phyloP scores from a whole-genome alignment of 53 echinoderm and acorn worm species.

The Hippasteria phrygiana region DNA sequence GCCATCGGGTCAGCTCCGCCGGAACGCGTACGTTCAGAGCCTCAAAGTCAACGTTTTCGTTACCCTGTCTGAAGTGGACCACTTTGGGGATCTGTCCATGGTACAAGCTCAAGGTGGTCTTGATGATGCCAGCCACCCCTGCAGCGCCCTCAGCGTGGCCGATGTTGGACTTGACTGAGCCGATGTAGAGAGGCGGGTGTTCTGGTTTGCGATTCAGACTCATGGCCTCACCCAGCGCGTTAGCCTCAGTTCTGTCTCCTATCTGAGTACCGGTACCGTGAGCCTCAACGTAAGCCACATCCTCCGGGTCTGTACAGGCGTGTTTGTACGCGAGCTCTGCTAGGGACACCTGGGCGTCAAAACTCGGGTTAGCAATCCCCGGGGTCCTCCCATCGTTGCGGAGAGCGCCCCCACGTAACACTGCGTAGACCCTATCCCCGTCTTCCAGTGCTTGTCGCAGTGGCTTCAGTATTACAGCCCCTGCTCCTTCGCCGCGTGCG shows the following conservation, averaged over 20 bases:
- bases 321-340: slow-evolving; percentile 80
- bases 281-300: slow-evolving; percentile 91
- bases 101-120: slow-evolving; percentile 84
- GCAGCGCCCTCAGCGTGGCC: slow-evolving; percentile 96
- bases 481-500: slow-evolving; percentile 94
- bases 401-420: slow-evolving; percentile 88
- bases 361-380: slow-evolving; percentile 96
- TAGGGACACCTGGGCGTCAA: slow-evolving; percentile 85
- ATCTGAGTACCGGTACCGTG: slow-evolving; percentile 97
- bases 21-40: slow-evolving; percentile 87
- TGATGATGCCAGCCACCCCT: slow-evolving; percentile 91
- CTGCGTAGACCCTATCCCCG: slow-evolving; percentile 91
- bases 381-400: slow-evolving; percentile 94
- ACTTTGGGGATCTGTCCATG: slow-evolving; percentile 93
- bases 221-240: slow-evolving; percentile 92
- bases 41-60: slow-evolving; percentile 91
- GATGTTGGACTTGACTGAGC: slow-evolving; percentile 97
- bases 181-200: slow-evolving; percentile 90
- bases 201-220: slow-evolving; percentile 75
- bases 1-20: slow-evolving; percentile 89
- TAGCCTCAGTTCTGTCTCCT: slow-evolving; percentile 96
- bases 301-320: slow-evolving; percentile 73
- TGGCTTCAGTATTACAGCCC: slow-evolving; percentile 91
- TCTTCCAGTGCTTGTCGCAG: slow-evolving; percentile 90
- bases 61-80: slow-evolving; percentile 92